A percentile compares a stretch with the other conserved stretches of the same genome.
phyloP scores from a whole-genome alignment of 2,888 invertebrate genomes.

The Andrena camellia region DNA sequence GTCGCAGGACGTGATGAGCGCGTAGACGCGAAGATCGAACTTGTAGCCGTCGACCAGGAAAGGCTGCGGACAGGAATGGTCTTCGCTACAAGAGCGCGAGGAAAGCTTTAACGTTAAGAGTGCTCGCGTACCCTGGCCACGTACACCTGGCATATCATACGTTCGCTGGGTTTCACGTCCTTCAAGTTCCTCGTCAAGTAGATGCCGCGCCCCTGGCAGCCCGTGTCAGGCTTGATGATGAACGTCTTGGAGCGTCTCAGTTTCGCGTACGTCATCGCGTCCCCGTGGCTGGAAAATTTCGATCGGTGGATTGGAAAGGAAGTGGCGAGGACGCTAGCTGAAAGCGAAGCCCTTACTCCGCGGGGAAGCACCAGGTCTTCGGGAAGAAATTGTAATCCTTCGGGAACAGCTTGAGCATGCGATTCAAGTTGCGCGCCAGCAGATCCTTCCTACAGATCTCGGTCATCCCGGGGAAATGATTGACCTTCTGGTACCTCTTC shows the following conservation, averaged over 20 bases:
- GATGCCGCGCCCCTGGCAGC: slow-evolving; percentile 96
- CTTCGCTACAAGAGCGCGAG: slow-evolving; percentile 7
- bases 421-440: slow-evolving; percentile 94
- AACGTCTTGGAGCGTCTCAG: slow-evolving; percentile 91
- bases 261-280: slow-evolving; percentile 90
- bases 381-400: slow-evolving; percentile 97
- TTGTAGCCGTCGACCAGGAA: slow-evolving; percentile 96
- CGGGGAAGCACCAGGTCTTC: slow-evolving; percentile 97
- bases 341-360: slow-evolving; percentile 88
- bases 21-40: slow-evolving; percentile 96
- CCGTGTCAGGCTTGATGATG: slow-evolving; percentile 96
- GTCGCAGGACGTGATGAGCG: slow-evolving; percentile 95
- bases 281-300: slow-evolving; percentile 87
- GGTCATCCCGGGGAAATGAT: slow-evolving; percentile 96
- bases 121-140: slow-evolving; percentile 86
- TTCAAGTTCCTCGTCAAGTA: slow-evolving; percentile 93
- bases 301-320: not conserved
- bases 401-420: slow-evolving; percentile 95
- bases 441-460: slow-evolving; percentile 96
- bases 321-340: not conserved
- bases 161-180: slow-evolving; percentile 92
- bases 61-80: slow-evolving; percentile 86
- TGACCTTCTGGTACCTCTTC: slow-evolving; percentile 96
- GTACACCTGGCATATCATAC: slow-evolving; percentile 95
- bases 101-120: slow-evolving; percentile 12